A percentile compares a stretch with the other conserved stretches of the same genome.
phyloP scores from a whole-genome alignment of 2,888 invertebrate species.

The Emmelina monodactyla region DNA sequence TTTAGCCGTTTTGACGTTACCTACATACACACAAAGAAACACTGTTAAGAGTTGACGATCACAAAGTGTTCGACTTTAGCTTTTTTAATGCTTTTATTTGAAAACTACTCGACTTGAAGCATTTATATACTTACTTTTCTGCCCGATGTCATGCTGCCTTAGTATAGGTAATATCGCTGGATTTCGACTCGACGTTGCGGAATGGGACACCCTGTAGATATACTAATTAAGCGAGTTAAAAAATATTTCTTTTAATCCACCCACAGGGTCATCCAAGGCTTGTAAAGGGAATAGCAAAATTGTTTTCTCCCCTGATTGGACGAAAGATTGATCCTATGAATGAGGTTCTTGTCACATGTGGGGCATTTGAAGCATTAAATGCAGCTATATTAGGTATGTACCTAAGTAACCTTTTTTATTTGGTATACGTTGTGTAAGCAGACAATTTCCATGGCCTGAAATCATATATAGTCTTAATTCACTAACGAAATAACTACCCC shows the following conservation, averaged over 20 bases:
- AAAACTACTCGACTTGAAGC: too few species aligned
- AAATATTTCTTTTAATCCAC: constrained; percentile 3
- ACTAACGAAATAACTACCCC: neutral
- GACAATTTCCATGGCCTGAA: neutral
- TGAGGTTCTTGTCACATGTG: constrained; percentile 88
- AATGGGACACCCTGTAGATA: too few species aligned
- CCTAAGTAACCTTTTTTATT: constrained; percentile 11
- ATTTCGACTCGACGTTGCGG: too few species aligned
- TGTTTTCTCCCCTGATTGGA: constrained; percentile 82
- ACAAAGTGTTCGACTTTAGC: too few species aligned
- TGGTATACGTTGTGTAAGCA: neutral
- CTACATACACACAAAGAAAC: too few species aligned
- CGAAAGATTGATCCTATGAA: constrained; percentile 81
- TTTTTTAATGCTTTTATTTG: too few species aligned
- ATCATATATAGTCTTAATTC: neutral
- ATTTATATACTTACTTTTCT: too few species aligned
- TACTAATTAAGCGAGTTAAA: too few species aligned
- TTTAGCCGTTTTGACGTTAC: too few species aligned
- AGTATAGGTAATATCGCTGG: too few species aligned
- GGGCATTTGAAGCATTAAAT: constrained; percentile 95
- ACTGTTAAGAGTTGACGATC: too few species aligned
- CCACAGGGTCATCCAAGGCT: constrained; percentile 90
- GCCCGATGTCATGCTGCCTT: too few species aligned
- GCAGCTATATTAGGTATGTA: constrained; percentile 79
- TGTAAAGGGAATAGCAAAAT: constrained; percentile 81